Conservation (phyloP, 2,797 vertebrate species). For the Spinibarbus caldwelli region DNA sequence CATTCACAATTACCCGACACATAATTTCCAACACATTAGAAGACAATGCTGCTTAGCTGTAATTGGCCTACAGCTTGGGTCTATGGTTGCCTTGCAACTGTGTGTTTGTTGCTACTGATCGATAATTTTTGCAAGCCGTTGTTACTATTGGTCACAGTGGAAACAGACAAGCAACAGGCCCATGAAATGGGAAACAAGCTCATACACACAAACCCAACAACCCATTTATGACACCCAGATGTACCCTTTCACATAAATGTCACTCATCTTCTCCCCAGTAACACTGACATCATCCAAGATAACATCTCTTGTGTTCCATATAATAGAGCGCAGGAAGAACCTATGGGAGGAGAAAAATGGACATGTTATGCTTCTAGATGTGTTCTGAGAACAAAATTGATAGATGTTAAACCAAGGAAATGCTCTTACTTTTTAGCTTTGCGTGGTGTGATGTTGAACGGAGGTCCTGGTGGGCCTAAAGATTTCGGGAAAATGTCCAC, state of each 20-base stretch:
- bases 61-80: conserved; percentile 35
- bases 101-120: conserved; percentile 57
- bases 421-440: conserved; percentile 86
- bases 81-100: conserved; percentile 56
- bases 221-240: conserved; percentile 48
- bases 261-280: conserved; percentile 95
- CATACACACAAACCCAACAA: conserved; percentile 48
- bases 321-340: conserved; percentile 91
- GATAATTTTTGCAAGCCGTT: conserved; percentile 52
- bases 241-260: conserved; percentile 96
- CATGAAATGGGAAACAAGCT: conserved; percentile 49
- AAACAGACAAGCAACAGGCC: conserved; percentile 61
- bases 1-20: conserved; percentile 41
- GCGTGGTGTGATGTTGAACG: conserved; percentile 90
- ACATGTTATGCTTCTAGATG: background rate
- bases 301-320: conserved; percentile 95
- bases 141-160: conserved; percentile 61
- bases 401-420: background rate
- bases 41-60: conserved; percentile 38
- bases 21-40: conserved; percentile 44
- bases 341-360: conserved; percentile 66
- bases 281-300: conserved; percentile 93
- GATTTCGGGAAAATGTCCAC: conserved; percentile 93
- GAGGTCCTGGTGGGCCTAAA: conserved; percentile 85
- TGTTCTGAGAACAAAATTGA: background rate